A percentile compares a stretch with the other conserved stretches of the same genome.
Conservation (phyloP, 2,797 vertebrate species). For the Luscinia luscinia region DNA sequence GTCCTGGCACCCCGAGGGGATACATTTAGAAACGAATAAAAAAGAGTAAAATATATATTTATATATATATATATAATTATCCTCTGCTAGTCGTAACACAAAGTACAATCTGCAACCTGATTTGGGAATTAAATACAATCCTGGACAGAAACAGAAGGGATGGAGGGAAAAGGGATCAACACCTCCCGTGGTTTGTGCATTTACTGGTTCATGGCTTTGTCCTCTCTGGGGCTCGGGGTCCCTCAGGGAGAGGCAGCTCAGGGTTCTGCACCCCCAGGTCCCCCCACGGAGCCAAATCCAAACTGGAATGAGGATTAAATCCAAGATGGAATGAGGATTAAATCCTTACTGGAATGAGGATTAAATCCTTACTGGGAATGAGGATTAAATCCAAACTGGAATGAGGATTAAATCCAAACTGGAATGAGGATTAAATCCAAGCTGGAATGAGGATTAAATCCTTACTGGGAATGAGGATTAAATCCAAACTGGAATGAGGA, state of each 20-base stretch:
- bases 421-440: fast-evolving
- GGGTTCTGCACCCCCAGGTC: neutral
- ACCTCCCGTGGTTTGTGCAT: neutral
- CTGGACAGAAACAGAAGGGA: neutral
- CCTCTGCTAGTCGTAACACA: neutral
- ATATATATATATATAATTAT: neutral
- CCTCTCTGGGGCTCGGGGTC: neutral
- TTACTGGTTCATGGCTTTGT: neutral
- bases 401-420: fast-evolving
- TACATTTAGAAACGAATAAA: conserved; percentile 38
- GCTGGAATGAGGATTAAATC: neutral
- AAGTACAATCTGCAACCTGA: neutral
- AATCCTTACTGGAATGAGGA: neutral
- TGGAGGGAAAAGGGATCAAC: neutral
- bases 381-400: neutral
- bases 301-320: neutral
- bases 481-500: neutral
- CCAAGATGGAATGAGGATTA: neutral
- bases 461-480: neutral
- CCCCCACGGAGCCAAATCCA: neutral
- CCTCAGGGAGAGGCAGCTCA: neutral
- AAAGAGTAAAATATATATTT: conserved; percentile 20
- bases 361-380: too few relatives aligned
- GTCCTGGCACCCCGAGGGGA: neutral
- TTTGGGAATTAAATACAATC: neutral